A percentile compares a stretch with the other conserved stretches of the same genome.
phyloP scores from a whole-genome alignment of 2,113 vertebrate genomes.

The Nansenia antarctica region DNA sequence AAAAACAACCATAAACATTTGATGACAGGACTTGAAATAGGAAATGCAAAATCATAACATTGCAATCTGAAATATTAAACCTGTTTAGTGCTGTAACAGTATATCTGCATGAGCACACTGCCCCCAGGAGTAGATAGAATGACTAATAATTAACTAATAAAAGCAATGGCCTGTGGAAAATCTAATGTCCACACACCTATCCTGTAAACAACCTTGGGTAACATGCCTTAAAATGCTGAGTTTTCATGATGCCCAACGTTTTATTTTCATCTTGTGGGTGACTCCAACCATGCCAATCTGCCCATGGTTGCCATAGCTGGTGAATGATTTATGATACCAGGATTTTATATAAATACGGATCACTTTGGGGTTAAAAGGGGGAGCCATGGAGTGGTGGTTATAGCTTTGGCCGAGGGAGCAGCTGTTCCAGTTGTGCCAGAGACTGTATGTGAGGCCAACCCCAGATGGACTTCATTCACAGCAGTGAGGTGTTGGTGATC shows the following conservation, averaged over 20 bases:
- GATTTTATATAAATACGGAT: constrained; percentile 45
- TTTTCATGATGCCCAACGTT: constrained; percentile 10
- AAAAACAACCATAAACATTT: too few relatives aligned
- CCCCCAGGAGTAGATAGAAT: constrained; percentile 55
- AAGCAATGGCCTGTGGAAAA: constrained; percentile 79
- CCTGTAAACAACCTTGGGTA: constrained; percentile 65
- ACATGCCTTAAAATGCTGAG: constrained; percentile 51
- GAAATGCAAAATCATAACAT: too few relatives aligned
- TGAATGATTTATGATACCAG: constrained; percentile 45
- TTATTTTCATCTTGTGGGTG: too few relatives aligned
- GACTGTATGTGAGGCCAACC: too few relatives aligned
- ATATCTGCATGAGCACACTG: constrained; percentile 9
- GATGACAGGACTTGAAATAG: too few relatives aligned
- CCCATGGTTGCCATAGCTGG: neutral
- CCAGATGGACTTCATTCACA: constrained; percentile 79
- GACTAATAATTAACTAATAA: constrained; percentile 73
- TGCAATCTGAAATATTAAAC: too few relatives aligned
- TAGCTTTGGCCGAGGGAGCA: constrained; percentile 14
- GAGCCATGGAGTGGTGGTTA: neutral
- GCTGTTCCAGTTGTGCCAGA: neutral
- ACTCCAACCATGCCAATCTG: neutral
- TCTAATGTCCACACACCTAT: constrained; percentile 67
- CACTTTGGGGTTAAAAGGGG: neutral
- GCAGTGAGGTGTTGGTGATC: constrained; percentile 78
- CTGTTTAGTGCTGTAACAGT: too few relatives aligned